Evolutionary conservation across 2,797 vertebrate genomes (phyloP).

Genomic region (Myotis vivesi): DNA sequence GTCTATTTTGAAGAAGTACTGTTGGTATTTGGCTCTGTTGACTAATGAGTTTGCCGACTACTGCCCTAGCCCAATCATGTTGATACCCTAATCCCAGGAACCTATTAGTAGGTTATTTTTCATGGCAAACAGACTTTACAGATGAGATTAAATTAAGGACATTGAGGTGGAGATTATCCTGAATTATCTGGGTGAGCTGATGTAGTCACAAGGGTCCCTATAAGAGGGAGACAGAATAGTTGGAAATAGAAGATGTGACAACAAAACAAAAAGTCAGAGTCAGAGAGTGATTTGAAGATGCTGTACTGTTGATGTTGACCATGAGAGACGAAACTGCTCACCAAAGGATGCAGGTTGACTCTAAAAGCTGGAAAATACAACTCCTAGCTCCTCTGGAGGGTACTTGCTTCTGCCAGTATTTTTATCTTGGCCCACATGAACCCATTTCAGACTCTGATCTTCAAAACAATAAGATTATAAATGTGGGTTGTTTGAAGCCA

Average conservation of each 20-base stretch:
- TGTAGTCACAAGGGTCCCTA: background rate
- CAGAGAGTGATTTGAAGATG: background rate
- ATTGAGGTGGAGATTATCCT: background rate
- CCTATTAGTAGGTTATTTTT: background rate
- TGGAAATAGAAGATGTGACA: background rate
- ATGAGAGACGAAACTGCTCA: background rate
- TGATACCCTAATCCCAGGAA: background rate
- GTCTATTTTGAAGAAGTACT: too few species aligned
- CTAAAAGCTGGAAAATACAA: background rate
- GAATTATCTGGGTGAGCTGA: background rate
- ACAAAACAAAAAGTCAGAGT: background rate
- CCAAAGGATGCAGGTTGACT: background rate
- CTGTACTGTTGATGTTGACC: background rate
- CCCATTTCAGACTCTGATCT: background rate
- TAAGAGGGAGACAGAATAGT: background rate
- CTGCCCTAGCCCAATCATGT: background rate
- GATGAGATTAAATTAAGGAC: background rate
- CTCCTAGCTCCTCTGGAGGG: background rate
- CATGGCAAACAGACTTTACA: background rate
- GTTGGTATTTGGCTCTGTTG: too few species aligned
- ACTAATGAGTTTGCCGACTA: too few species aligned
- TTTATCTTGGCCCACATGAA: background rate
- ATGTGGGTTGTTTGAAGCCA: background rate
- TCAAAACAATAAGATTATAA: background rate
- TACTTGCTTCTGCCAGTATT: background rate